Evolutionary conservation across 2,113 vertebrate species (phyloP).

Genomic region (Apteryx owenii): DNA sequence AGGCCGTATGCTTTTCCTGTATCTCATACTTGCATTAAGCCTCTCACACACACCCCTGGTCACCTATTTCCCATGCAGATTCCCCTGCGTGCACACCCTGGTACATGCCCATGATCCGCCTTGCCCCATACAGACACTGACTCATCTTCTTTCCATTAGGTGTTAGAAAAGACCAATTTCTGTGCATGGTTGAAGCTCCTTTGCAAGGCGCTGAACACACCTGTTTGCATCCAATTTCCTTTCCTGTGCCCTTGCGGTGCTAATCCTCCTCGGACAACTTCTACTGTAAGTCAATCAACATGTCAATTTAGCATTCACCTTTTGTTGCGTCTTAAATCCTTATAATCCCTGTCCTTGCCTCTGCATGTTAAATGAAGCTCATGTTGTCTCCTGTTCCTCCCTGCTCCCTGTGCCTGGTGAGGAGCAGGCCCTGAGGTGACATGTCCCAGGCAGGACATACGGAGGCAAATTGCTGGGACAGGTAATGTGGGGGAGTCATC

Average conservation of each 20-base stretch:
- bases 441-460: neutral
- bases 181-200: neutral
- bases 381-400: neutral
- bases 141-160: neutral
- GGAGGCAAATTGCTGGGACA: neutral
- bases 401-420: neutral
- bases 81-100: accelerated
- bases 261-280: slow-evolving; percentile 70
- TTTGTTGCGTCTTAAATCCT: slow-evolving; percentile 71
- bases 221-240: slow-evolving; percentile 7
- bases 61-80: neutral
- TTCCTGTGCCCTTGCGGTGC: slow-evolving; percentile 32
- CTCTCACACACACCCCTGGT: neutral
- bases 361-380: slow-evolving; percentile 44
- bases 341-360: slow-evolving; percentile 48
- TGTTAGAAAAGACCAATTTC: neutral
- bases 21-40: accelerated
- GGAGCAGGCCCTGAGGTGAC: neutral
- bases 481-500: neutral
- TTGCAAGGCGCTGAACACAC: neutral
- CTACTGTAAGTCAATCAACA: slow-evolving; percentile 64
- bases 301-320: slow-evolving; percentile 69
- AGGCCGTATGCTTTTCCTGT: neutral
- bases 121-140: accelerated
- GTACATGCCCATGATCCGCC: neutral